These are phyloP conservation scores for Xenopus petersii DNA, from an alignment of 2,797 vertebrate genomes.

Conservation along the genomic window DNA sequence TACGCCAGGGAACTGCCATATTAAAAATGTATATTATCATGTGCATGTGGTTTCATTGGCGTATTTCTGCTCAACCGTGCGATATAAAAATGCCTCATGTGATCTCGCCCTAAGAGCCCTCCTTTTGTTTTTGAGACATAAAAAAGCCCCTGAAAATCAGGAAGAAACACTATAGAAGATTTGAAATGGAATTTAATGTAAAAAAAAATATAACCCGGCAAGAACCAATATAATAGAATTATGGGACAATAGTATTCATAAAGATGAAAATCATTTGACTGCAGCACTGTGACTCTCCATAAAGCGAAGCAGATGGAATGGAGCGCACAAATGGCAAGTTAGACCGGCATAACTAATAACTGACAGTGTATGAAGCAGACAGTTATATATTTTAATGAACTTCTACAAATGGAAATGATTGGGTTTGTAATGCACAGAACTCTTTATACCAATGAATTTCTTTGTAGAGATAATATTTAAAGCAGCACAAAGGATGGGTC, in stretches of 20 bases:
- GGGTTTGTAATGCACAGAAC: not conserved
- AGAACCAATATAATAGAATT: no score
- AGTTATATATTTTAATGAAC: not conserved
- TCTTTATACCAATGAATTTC: not conserved
- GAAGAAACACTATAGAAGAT: no score
- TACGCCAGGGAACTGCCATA: no score
- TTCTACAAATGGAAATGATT: not conserved
- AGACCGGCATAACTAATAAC: not conserved
- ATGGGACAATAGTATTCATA: not conserved
- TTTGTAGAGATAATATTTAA: not conserved
- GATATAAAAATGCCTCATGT: no score
- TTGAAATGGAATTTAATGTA: no score
- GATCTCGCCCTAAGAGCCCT: no score
- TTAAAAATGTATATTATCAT: no score
- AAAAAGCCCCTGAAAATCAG: no score
- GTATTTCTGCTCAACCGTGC: no score
- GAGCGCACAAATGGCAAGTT: not conserved
- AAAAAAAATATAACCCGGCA: no score
- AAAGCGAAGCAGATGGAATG: not conserved
- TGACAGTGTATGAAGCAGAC: slow-evolving; percentile 8
- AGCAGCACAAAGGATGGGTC: not conserved
- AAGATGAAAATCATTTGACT: not conserved
- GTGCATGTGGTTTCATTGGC: no score
- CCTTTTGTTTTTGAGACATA: no score
- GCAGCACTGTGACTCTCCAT: not conserved